These are phyloP conservation scores for Podilymbus podiceps DNA, from an alignment of 2,113 vertebrate genomes.

Conservation along the genomic window DNA sequence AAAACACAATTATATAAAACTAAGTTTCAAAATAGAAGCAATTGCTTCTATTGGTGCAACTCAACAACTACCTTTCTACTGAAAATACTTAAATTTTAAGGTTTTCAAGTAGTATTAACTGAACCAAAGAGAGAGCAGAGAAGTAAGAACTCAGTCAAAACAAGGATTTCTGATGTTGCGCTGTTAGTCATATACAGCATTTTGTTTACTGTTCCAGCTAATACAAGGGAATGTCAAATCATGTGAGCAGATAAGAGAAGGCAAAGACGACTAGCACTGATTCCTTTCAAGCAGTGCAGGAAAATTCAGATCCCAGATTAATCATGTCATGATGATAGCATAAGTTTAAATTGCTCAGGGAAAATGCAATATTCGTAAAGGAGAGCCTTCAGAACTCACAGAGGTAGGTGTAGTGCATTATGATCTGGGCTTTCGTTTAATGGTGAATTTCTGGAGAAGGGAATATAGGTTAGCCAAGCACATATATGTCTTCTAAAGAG, in stretches of 20 bases:
- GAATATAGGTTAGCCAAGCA: neutral
- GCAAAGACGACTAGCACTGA: neutral
- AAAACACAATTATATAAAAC: neutral
- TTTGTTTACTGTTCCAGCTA: neutral
- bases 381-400: neutral
- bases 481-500: neutral
- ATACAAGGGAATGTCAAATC: neutral
- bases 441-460: neutral
- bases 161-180: neutral
- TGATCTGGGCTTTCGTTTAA: neutral
- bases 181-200: neutral
- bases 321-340: neutral
- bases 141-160: neutral
- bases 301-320: neutral
- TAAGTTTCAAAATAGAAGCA: neutral
- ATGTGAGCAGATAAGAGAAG: neutral
- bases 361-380: neutral
- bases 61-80: neutral
- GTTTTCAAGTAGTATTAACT: neutral
- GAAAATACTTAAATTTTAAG: neutral
- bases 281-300: neutral
- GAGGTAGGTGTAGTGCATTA: neutral
- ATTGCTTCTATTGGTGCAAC: neutral
- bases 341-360: neutral
- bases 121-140: neutral